phyloP scores from a whole-genome alignment of 2,113 vertebrate genomes.

The Cochlearius cochlearius region DNA sequence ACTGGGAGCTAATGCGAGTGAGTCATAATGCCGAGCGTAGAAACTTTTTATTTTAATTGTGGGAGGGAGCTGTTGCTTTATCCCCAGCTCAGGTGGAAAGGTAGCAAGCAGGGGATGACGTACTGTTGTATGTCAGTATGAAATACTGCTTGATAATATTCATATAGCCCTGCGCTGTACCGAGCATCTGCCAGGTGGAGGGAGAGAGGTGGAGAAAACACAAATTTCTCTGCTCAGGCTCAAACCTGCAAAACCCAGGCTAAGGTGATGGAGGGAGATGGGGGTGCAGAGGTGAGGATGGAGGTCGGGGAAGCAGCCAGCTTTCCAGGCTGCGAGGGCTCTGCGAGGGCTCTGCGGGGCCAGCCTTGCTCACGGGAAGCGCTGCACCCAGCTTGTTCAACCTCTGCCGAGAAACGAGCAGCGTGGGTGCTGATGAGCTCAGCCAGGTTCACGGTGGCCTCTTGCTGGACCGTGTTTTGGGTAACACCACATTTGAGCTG shows the following conservation, averaged over 20 bases:
- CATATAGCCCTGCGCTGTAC: neutral
- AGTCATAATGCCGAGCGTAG: neutral
- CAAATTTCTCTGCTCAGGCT: neutral
- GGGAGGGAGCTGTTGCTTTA: neutral
- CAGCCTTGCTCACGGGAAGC: neutral
- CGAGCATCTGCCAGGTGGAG: neutral
- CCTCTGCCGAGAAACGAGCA: neutral
- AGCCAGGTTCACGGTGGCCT: fast-evolving
- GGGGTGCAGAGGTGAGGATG: neutral
- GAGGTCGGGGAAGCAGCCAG: neutral
- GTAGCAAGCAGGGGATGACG: neutral
- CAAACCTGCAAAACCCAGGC: neutral
- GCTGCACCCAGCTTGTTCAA: neutral
- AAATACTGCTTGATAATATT: neutral
- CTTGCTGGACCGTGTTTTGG: neutral
- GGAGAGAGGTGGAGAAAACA: neutral
- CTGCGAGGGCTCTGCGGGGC: neutral
- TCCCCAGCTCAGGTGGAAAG: neutral
- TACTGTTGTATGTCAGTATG: neutral
- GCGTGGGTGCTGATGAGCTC: neutral
- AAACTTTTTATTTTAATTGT: neutral
- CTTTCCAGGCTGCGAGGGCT: neutral
- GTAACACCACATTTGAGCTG: neutral
- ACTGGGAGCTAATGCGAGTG: neutral
- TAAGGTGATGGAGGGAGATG: neutral